Conservation (phyloP, 2,888 invertebrate genomes). For the Baronia brevicornis region DNA sequence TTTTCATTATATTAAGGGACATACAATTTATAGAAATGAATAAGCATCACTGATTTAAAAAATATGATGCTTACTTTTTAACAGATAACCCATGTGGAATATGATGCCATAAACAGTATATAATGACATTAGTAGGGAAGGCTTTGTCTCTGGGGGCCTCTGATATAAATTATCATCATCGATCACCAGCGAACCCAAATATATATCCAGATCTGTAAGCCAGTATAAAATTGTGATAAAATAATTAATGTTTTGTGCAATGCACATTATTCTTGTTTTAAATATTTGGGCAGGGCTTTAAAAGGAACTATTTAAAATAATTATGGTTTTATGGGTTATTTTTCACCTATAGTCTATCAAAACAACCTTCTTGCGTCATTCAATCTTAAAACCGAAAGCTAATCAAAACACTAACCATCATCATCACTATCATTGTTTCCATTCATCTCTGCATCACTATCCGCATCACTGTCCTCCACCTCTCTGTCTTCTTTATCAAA, state of each 20-base stretch:
- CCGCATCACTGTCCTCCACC: slow-evolving; percentile 85
- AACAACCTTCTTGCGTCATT: background rate
- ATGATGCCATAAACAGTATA: slow-evolving; percentile 69
- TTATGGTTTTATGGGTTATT: slow-evolving; percentile 1
- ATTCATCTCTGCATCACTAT: slow-evolving; percentile 84
- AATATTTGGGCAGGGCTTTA: too few relatives aligned
- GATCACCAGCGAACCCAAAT: slow-evolving; percentile 59
- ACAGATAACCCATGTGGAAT: slow-evolving; percentile 67
- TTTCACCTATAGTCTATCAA: background rate
- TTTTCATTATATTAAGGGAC: slow-evolving; percentile 1
- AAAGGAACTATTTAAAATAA: too few relatives aligned
- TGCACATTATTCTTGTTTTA: background rate
- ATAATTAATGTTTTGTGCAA: background rate
- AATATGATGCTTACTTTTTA: slow-evolving; percentile 67
- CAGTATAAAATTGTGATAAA: slow-evolving; percentile 24
- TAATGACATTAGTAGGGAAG: slow-evolving; percentile 61
- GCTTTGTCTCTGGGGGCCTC: slow-evolving; percentile 39
- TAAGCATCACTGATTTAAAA: slow-evolving; percentile 31
- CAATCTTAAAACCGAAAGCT: background rate
- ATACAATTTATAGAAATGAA: slow-evolving; percentile 5
- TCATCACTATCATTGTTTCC: slow-evolving; percentile 85
- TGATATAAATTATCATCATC: slow-evolving; percentile 46
- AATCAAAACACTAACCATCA: slow-evolving; percentile 55
- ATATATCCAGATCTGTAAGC: slow-evolving; percentile 68
- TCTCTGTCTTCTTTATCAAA: slow-evolving; percentile 87